Conservation (phyloP, 1,140 invertebrate species). For the Drosophila orosa region DNA sequence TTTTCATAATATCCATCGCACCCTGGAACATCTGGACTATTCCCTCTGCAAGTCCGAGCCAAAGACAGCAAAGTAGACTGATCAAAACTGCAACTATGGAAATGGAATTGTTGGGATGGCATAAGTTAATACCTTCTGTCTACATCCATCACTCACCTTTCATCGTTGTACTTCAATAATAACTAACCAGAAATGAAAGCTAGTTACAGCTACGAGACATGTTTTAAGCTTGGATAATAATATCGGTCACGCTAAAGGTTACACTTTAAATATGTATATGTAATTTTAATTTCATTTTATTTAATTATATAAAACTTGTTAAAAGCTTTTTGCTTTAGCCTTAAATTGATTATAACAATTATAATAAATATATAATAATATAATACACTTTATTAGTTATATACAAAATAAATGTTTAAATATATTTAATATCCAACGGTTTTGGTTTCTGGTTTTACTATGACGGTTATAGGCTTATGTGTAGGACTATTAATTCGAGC, state of each 20-base stretch:
- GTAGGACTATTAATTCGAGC: no score
- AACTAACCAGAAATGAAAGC: neutral
- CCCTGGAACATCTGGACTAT: neutral
- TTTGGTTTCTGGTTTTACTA: no score
- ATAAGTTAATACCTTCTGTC: neutral
- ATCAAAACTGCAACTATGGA: conserved; percentile 7
- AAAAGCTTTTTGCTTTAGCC: neutral
- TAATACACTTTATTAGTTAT: no score
- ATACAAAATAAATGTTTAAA: no score
- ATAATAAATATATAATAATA: no score
- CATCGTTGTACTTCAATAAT: conserved; percentile 10
- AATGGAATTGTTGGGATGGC: neutral
- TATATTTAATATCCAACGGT: no score
- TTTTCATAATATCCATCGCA: neutral
- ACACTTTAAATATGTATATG: neutral
- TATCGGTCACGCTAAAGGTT: conserved; percentile 18
- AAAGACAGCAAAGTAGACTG: conserved; percentile 2
- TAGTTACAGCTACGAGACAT: neutral
- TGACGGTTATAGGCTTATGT: no score
- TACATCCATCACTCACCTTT: conserved; percentile 11
- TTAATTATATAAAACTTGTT: neutral
- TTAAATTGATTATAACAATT: no score
- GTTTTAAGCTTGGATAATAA: conserved; percentile 13
- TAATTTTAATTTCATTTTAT: neutral
- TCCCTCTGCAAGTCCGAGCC: neutral